Percentiles rank a stretch among this genome's conserved stretches.
Conservation (phyloP, 2,888 invertebrate species). For the Furcula furcula region DNA sequence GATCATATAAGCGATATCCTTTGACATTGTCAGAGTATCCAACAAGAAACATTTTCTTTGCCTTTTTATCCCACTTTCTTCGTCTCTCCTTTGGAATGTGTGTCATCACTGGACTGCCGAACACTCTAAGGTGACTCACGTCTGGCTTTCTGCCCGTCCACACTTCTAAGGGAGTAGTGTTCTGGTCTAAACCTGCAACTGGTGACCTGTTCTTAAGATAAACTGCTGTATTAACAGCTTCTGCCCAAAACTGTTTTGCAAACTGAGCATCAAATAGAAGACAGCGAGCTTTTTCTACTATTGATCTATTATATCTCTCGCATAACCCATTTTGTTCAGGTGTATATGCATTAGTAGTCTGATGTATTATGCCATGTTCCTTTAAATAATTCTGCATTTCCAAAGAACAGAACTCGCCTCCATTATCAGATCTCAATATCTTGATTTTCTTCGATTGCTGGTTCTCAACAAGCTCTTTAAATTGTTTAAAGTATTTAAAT, state of each 20-base stretch:
- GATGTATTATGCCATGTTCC: neutral
- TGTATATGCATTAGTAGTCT: conserved; percentile 1
- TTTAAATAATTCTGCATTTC: conserved; percentile 1
- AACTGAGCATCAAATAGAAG: too few species aligned
- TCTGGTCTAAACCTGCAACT: neutral
- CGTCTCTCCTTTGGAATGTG: conserved; percentile 7
- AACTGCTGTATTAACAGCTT: too few species aligned
- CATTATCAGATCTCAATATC: neutral
- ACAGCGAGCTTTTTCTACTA: too few species aligned
- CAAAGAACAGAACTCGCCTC: neutral
- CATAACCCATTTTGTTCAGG: conserved; percentile 1
- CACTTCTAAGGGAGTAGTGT: conserved; percentile 2
- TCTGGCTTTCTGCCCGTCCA: too few species aligned
- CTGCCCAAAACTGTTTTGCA: neutral
- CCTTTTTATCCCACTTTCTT: conserved; percentile 5
- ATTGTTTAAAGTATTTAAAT: conserved; percentile 1
- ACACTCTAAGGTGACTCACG: neutral
- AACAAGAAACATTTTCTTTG: too few species aligned
- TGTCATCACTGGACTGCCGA: conserved; percentile 6
- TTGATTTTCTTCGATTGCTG: conserved; percentile 3
- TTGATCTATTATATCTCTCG: neutral
- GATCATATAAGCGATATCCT: conserved; percentile 26
- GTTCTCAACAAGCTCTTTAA: conserved; percentile 3
- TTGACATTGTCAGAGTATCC: conserved; percentile 27
- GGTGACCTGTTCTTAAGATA: neutral